These are phyloP conservation scores for Varroa destructor DNA, from an alignment of 1,140 invertebrate genomes.

Conservation along the genomic window DNA sequence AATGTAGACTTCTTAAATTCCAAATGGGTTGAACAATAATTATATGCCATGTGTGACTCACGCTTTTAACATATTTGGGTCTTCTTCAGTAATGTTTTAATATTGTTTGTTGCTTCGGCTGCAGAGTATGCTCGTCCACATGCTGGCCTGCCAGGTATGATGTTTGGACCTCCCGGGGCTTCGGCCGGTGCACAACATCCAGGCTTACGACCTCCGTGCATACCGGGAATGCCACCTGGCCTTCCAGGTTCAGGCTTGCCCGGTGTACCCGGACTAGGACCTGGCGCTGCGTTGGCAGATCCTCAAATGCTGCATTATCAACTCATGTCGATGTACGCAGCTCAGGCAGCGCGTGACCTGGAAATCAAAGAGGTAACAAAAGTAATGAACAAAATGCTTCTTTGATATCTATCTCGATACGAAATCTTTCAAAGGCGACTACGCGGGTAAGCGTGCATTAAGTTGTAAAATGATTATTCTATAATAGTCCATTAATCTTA, in stretches of 20 bases:
- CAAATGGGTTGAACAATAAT: no score
- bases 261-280: slow-evolving; percentile 46
- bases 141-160: slow-evolving; percentile 63
- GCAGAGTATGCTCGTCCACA: slow-evolving; percentile 72
- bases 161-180: slow-evolving; percentile 31
- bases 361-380: slow-evolving; percentile 46
- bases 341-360: slow-evolving; percentile 47
- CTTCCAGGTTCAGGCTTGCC: slow-evolving; percentile 41
- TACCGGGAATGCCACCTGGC: no score
- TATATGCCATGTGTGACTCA: no score
- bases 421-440: slow-evolving; percentile 58
- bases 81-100: no score
- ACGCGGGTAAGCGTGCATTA: slow-evolving; percentile 52
- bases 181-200: slow-evolving; percentile 39
- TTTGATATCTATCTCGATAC: slow-evolving; percentile 29
- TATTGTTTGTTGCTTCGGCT: neutral
- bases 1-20: no score
- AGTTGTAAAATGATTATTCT: no score
- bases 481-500: no score
- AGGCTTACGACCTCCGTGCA: slow-evolving; percentile 34
- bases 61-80: no score
- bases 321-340: slow-evolving; percentile 37
- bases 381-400: slow-evolving; percentile 23
- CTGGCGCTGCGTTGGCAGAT: slow-evolving; percentile 48
- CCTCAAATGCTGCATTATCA: slow-evolving; percentile 44